Evolutionary conservation across 1,140 invertebrate genomes (phyloP).

Genomic region (Idris sp.): DNA sequence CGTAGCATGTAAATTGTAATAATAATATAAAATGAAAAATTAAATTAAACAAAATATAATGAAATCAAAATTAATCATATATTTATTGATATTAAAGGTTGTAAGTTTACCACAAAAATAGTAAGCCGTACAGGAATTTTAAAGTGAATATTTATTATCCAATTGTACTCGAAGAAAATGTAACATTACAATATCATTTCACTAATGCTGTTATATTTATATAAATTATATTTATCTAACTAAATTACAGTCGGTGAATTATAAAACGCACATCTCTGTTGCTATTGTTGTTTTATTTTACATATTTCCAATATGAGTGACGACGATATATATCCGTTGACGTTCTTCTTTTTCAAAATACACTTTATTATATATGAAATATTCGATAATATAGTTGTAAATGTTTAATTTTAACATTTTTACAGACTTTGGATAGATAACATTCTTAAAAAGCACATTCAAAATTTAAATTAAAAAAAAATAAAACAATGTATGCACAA

Average conservation of each 20-base stretch:
- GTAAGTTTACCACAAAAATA: slow-evolving; percentile 28
- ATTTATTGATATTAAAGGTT: slow-evolving; percentile 30
- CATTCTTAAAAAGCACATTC: too few species aligned
- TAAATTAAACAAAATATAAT: slow-evolving; percentile 21
- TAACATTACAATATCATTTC: slow-evolving; percentile 55
- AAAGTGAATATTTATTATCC: slow-evolving; percentile 53
- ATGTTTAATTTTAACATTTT: slow-evolving; percentile 10
- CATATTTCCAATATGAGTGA: slow-evolving; percentile 29
- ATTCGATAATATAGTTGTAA: slow-evolving; percentile 23
- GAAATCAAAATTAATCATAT: slow-evolving; percentile 15
- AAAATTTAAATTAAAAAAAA: too few species aligned
- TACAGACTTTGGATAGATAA: slow-evolving; percentile 21
- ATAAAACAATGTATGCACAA: not conserved
- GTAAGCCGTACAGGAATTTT: slow-evolving; percentile 40
- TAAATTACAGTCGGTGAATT: slow-evolving; percentile 54
- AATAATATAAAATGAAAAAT: slow-evolving; percentile 10
- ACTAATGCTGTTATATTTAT: slow-evolving; percentile 43
- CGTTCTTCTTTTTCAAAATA: slow-evolving; percentile 16
- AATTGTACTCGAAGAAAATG: slow-evolving; percentile 42
- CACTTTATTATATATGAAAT: slow-evolving; percentile 18
- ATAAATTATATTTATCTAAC: slow-evolving; percentile 52
- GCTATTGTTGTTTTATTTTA: slow-evolving; percentile 31
- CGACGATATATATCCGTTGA: slow-evolving; percentile 16
- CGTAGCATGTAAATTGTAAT: too few species aligned
- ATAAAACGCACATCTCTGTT: slow-evolving; percentile 48